Evolutionary conservation across 2,888 invertebrate genomes (phyloP).

Genomic region (Euproctis similis): DNA sequence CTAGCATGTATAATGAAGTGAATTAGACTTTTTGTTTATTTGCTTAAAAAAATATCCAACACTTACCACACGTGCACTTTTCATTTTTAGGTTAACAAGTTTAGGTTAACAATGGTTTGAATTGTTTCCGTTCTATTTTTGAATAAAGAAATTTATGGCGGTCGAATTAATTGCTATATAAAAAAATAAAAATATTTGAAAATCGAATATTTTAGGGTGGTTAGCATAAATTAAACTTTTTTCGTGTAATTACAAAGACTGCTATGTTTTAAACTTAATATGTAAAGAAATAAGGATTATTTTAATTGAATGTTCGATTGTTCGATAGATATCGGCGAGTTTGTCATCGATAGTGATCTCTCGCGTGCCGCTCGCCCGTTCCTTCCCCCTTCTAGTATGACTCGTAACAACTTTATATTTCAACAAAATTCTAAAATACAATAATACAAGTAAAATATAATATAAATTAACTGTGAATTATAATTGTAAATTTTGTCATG

Average conservation of each 20-base stretch:
- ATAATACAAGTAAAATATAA: constrained; percentile 40
- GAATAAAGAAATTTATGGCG: constrained; percentile 3
- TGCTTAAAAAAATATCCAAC: too few species aligned
- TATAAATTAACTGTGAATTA: constrained; percentile 54
- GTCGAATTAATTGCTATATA: constrained; percentile 12
- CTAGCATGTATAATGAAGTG: too few species aligned
- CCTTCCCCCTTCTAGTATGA: constrained; percentile 39
- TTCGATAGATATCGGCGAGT: constrained; percentile 37
- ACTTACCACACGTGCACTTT: neutral
- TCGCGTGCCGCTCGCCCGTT: constrained; percentile 52
- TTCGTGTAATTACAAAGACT: constrained; percentile 1
- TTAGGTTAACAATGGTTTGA: too few species aligned
- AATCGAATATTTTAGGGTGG: constrained; percentile 43
- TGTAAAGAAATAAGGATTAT: constrained; percentile 26
- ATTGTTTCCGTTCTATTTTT: neutral
- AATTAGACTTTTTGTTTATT: too few species aligned
- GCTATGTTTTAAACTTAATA: constrained; percentile 5
- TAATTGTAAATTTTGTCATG: constrained; percentile 57
- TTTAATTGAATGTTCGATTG: constrained; percentile 23
- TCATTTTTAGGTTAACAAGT: too few species aligned
- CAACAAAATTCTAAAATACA: constrained; percentile 46
- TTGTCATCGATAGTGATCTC: constrained; percentile 55
- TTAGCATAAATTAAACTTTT: constrained; percentile 13
- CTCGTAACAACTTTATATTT: constrained; percentile 63
- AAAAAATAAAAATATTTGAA: constrained; percentile 24